Percentiles rank a stretch among this genome's conserved stretches.
These are phyloP conservation scores for Caenorhabditis sp. DNA, from an alignment of 2,888 invertebrate species.

Conservation along the genomic window DNA sequence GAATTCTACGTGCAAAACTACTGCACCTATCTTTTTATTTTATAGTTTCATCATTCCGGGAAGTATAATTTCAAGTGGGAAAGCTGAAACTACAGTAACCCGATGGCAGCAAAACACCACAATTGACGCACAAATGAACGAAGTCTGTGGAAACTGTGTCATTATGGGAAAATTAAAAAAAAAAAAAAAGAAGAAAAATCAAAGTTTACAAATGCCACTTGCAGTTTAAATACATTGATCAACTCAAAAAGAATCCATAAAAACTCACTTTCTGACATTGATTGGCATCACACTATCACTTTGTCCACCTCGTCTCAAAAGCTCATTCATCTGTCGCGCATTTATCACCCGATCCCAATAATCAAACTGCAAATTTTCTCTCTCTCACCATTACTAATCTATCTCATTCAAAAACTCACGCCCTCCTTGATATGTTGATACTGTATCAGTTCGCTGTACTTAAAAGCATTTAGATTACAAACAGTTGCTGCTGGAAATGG, in stretches of 20 bases:
- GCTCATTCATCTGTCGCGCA: slow-evolving; percentile 50
- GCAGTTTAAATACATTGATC: not conserved
- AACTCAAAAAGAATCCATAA: not conserved
- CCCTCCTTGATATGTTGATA: slow-evolving; percentile 68
- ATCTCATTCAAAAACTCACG: slow-evolving; percentile 25
- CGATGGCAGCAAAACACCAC: too few species aligned
- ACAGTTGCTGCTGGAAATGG: slow-evolving; percentile 53
- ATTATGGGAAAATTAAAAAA: too few species aligned
- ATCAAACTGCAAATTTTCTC: slow-evolving; percentile 48
- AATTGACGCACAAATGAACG: too few species aligned
- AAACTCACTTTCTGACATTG: slow-evolving; percentile 24
- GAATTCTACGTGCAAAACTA: too few species aligned
- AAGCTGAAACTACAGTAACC: too few species aligned
- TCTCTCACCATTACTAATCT: not conserved
- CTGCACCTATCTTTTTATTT: too few species aligned
- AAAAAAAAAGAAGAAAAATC: too few species aligned
- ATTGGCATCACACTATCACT: slow-evolving; percentile 25
- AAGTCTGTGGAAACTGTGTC: too few species aligned
- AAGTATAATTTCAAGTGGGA: too few species aligned
- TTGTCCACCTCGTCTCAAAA: slow-evolving; percentile 14
- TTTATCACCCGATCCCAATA: slow-evolving; percentile 68
- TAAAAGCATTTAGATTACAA: slow-evolving; percentile 57
- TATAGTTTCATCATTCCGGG: too few species aligned
- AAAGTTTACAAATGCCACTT: too few species aligned
- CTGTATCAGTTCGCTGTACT: slow-evolving; percentile 61